Evolutionary conservation across 2,888 invertebrate genomes (phyloP), one percentile per base, ranked within the genome.

Genomic region (Athalia rosae): DNA sequence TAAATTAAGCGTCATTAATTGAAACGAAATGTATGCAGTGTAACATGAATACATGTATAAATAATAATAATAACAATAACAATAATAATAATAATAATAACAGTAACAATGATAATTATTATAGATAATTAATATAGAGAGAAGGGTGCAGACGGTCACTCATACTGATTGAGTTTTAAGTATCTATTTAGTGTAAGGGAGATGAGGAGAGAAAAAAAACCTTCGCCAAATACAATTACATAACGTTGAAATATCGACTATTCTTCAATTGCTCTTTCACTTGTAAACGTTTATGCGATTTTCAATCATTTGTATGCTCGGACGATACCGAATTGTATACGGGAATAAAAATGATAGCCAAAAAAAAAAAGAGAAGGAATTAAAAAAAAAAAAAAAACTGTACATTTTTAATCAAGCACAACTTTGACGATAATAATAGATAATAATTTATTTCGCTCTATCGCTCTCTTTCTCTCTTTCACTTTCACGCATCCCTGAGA

Each of bases 111-210:
- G 6, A 7, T 53, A 6, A 45, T 11, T 50, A n/a, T 53, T 6
- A 41, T 67, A 50, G 50, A 50, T 53, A 67, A 67, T 15, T 50
- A 50, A 50, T 43, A 43, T 15, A 41, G 11, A 53, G 3, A 67
- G 71, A 71, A 71, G 71, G 71, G 71, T 71, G 71, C 71, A 58
- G 71, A 71, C 71, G 71, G 71, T 43, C 71, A 58, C 58, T 71
- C 71, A 71, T 56, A 69, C 69, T 53, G 7, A 67, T 53, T 50
- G 69, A 48, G 43, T 48, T 67, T 11, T 53, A 13, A 28, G 13
- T n/a, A 71, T 58, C 45, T n/a, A 58, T 56, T 63, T 45, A n/a
- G n/a, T 48, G 41, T 13, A 15, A 45, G 15, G 4, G 15, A 58
- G 56, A 13, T 8, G 43, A 43, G 7, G 58, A 45, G 2, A 13